These are phyloP conservation scores for Holothuria scabra DNA, from an alignment of 53 echinoderm and acorn worm genomes.

Conservation along the genomic window DNA sequence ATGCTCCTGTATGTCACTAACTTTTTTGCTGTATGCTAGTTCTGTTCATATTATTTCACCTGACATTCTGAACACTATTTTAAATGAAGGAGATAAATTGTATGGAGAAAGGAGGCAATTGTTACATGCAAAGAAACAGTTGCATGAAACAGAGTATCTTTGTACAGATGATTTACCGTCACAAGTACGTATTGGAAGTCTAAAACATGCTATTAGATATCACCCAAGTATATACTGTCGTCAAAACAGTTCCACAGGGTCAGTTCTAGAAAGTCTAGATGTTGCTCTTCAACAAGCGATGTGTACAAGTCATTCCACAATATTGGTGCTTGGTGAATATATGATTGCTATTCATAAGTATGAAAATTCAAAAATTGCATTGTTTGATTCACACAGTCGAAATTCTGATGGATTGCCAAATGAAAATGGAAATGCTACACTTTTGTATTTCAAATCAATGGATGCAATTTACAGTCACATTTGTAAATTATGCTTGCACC, in stretches of 20 bases:
- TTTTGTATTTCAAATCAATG: no score
- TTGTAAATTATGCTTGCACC: no score
- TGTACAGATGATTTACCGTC: background rate
- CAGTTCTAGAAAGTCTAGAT: background rate
- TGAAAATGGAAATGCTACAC: no score
- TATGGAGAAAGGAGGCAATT: background rate
- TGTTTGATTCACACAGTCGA: no score
- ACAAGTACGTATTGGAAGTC: background rate
- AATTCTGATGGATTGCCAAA: no score
- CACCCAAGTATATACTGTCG: no score
- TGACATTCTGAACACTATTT: background rate
- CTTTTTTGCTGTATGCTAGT: no score
- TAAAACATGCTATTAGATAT: no score
- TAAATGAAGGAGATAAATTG: slow-evolving; percentile 10
- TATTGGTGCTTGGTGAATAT: background rate
- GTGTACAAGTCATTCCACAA: no score
- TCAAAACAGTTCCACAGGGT: no score
- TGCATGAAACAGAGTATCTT: background rate
- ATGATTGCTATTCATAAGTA: background rate
- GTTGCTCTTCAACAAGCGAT: background rate
- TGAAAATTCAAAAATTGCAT: background rate
- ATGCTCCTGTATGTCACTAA: no score
- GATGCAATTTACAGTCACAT: no score
- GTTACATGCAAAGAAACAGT: background rate
- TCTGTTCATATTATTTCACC: background rate